These are phyloP conservation scores for Campylomormyrus tamandua DNA, from an alignment of 2,113 vertebrate species.

Conservation along the genomic window DNA sequence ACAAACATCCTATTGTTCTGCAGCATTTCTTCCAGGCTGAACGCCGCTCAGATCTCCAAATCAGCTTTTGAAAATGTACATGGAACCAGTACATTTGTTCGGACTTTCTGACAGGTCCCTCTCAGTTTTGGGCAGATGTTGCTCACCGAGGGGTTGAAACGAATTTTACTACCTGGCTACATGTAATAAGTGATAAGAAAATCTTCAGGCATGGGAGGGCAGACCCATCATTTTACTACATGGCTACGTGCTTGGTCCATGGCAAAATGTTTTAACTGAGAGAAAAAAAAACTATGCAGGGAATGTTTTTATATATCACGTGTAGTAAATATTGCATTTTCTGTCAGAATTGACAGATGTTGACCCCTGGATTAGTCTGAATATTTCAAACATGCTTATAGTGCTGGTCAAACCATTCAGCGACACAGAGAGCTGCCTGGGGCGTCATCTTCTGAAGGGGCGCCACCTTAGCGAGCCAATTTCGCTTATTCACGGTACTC, in stretches of 20 bases:
- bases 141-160: neutral
- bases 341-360: neutral
- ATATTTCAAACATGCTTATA: neutral
- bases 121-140: neutral
- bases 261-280: neutral
- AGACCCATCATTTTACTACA: neutral
- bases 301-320: neutral
- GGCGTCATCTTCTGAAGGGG: neutral
- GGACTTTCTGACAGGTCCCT: neutral
- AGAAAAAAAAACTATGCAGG: neutral
- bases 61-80: neutral
- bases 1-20: neutral
- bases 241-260: neutral
- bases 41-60: neutral
- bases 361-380: neutral
- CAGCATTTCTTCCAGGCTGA: neutral
- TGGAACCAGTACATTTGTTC: neutral
- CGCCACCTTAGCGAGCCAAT: neutral
- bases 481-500: neutral
- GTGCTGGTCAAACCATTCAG: neutral
- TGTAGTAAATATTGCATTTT: neutral
- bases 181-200: neutral
- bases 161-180: neutral
- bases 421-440: neutral
- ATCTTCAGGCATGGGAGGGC: neutral